Conservation (phyloP, 92 coral and sea anemone genomes). For the Epizoanthus fatuus region DNA sequence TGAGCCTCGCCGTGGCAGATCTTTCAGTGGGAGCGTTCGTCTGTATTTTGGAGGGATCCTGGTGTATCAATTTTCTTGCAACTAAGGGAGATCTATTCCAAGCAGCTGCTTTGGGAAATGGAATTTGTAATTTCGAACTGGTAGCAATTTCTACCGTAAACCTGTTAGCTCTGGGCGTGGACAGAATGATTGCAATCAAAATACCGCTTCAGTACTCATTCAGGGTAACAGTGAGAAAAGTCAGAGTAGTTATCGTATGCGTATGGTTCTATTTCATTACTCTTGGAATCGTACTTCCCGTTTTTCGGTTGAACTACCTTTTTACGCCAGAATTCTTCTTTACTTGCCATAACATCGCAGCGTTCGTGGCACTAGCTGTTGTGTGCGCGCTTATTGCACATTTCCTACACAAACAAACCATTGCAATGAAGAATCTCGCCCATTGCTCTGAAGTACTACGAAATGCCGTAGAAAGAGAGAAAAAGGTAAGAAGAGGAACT, state of each 20-base stretch:
- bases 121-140: neutral
- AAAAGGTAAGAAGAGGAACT: too few relatives aligned
- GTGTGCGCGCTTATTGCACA: too few relatives aligned
- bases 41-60: neutral
- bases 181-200: slow-evolving; percentile 1
- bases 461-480: too few relatives aligned
- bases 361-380: too few relatives aligned
- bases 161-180: neutral
- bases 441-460: too few relatives aligned
- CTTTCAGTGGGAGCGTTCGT: neutral
- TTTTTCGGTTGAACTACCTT: too few relatives aligned
- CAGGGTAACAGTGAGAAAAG: neutral
- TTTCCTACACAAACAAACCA: too few relatives aligned
- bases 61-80: neutral
- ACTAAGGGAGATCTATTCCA: neutral
- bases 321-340: too few relatives aligned
- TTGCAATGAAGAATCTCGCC: too few relatives aligned
- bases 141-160: neutral
- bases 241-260: neutral
- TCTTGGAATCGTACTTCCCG: too few relatives aligned
- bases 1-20: neutral
- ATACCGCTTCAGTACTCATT: neutral
- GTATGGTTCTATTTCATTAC: too few relatives aligned
- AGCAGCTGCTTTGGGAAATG: neutral
- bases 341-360: too few relatives aligned